These are phyloP conservation scores for Cremastobaeus sp. DNA, from an alignment of 2,888 invertebrate species.

Conservation along the genomic window DNA sequence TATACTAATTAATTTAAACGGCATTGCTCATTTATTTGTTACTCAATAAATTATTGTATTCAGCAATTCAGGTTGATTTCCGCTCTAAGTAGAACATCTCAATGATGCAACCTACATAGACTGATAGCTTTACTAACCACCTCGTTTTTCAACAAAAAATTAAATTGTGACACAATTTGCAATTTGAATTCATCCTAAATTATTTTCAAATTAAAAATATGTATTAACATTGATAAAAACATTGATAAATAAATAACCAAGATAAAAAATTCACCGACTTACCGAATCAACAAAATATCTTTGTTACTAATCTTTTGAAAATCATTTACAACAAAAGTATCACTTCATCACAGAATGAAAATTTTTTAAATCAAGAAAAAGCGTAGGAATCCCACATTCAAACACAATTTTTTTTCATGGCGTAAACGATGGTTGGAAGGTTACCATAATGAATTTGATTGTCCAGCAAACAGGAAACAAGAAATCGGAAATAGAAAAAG, in stretches of 20 bases:
- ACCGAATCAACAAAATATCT: too few species aligned
- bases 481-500: not conserved
- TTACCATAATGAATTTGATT: conserved; percentile 17
- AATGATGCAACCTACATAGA: conserved; percentile 50
- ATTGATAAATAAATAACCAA: too few species aligned
- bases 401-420: conserved; percentile 12
- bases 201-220: too few species aligned
- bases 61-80: conserved; percentile 42
- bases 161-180: not conserved
- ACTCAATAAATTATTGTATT: conserved; percentile 41
- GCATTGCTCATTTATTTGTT: conserved; percentile 19
- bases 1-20: too few species aligned
- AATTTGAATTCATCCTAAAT: too few species aligned
- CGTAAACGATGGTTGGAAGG: too few species aligned
- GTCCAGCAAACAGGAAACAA: not conserved
- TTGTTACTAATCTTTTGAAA: too few species aligned
- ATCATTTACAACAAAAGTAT: too few species aligned
- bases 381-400: conserved; percentile 6
- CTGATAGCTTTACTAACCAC: conserved; percentile 21
- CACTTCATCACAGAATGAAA: too few species aligned
- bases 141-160: conserved; percentile 13
- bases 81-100: conserved; percentile 54
- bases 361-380: too few species aligned
- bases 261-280: too few species aligned
- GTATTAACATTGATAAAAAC: too few species aligned